These are phyloP conservation scores for Eunapius fragilis DNA, from an alignment of 37 sponge, comb jelly and placozoan species.

Conservation along the genomic window DNA sequence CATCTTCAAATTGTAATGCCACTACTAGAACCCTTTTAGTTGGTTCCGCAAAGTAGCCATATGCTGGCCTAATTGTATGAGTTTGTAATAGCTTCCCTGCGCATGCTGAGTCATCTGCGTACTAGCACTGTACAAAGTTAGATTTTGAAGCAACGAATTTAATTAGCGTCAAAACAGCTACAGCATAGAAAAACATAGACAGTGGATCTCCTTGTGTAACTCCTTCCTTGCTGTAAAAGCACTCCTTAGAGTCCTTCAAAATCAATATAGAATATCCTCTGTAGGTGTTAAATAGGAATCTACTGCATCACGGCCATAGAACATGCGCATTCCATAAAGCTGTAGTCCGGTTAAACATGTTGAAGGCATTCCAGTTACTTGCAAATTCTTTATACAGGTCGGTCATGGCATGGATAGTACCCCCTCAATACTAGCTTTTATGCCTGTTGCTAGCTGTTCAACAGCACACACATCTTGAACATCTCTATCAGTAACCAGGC, in stretches of 20 bases:
- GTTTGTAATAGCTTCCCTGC: background rate
- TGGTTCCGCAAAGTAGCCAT: constrained; percentile 6
- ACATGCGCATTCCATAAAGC: constrained; percentile 20
- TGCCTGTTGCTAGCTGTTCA: constrained; percentile 31
- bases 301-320: constrained; percentile 35
- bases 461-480: constrained; percentile 7
- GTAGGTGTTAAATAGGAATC: constrained; percentile 44
- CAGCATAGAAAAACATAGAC: no score
- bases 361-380: constrained; percentile 14
- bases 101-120: constrained; percentile 5
- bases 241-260: background rate
- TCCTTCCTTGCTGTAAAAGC: constrained; percentile 40
- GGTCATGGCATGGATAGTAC: constrained; percentile 13
- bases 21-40: background rate
- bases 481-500: background rate
- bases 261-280: constrained; percentile 18
- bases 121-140: background rate
- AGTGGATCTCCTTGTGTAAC: no score
- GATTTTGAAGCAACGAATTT: background rate
- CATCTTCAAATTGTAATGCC: background rate
- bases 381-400: constrained; percentile 12
- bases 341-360: constrained; percentile 1
- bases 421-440: constrained; percentile 29
- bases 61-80: background rate
- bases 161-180: constrained; percentile 19